Evolutionary conservation across 1,140 invertebrate genomes (phyloP).

Genomic region (Zaprionus ornatus): DNA sequence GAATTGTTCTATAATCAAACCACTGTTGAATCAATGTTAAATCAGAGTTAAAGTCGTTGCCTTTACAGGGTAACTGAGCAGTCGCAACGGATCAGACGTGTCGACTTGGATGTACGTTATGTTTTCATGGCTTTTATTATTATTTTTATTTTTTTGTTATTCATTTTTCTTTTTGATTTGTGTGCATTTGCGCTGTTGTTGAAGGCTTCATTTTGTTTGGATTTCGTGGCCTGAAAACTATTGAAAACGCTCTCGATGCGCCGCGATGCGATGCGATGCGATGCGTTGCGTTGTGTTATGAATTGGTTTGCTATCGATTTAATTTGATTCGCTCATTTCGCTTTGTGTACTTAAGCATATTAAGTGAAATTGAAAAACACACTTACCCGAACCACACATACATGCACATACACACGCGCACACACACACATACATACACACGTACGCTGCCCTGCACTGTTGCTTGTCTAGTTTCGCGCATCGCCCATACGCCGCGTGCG

Average conservation of each 20-base stretch:
- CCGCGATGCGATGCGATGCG: not conserved
- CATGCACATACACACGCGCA: not conserved
- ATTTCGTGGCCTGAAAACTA: slow-evolving; percentile 75
- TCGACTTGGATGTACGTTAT: not conserved
- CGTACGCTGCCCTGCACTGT: not conserved
- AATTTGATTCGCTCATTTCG: slow-evolving; percentile 28
- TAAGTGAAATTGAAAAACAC: slow-evolving; percentile 49
- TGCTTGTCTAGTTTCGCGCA: not conserved
- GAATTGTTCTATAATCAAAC: too few relatives aligned
- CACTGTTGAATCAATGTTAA: too few relatives aligned
- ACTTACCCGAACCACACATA: not conserved
- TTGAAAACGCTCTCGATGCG: slow-evolving; percentile 57
- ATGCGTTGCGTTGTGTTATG: not conserved
- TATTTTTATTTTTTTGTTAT: slow-evolving; percentile 13
- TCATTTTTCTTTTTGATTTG: slow-evolving; percentile 57
- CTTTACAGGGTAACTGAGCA: not conserved
- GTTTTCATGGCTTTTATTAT: not conserved
- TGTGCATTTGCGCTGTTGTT: slow-evolving; percentile 43
- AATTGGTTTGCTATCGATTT: slow-evolving; percentile 57
- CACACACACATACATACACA: not conserved
- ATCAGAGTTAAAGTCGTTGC: too few relatives aligned
- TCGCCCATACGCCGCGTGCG: slow-evolving; percentile 23
- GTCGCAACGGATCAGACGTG: not conserved
- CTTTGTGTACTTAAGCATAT: slow-evolving; percentile 64
- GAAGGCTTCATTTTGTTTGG: slow-evolving; percentile 76